Evolutionary conservation across 2,113 vertebrate genomes (phyloP).

Genomic region (Coturnix japonica): DNA sequence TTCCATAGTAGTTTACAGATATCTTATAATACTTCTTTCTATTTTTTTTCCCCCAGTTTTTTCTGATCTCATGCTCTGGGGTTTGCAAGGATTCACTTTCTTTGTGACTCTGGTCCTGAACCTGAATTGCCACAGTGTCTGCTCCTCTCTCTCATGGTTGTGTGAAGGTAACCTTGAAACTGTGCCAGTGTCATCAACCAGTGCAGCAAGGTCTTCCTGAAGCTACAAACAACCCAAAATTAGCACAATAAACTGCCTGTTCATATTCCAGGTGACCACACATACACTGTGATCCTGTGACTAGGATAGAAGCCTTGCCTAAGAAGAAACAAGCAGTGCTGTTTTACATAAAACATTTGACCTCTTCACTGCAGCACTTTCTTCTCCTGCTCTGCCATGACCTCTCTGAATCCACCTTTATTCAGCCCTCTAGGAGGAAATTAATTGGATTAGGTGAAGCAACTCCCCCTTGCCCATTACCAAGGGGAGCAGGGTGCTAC

Average conservation of each 20-base stretch:
- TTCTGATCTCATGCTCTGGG: neutral
- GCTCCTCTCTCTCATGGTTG: neutral
- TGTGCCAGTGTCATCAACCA: accelerated
- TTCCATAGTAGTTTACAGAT: neutral
- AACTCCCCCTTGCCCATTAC: neutral
- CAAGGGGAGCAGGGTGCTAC: neutral
- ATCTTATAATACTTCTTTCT: neutral
- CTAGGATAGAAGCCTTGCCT: neutral
- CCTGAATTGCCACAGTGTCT: neutral
- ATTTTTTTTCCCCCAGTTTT: neutral
- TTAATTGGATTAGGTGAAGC: neutral
- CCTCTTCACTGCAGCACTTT: neutral
- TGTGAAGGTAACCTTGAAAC: neutral
- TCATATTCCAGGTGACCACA: neutral
- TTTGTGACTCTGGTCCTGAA: neutral
- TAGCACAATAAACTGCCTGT: neutral
- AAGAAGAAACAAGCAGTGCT: neutral
- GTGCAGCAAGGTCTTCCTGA: neutral
- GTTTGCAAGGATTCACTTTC: neutral
- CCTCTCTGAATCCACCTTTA: neutral
- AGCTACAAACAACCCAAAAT: neutral
- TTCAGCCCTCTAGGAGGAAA: neutral
- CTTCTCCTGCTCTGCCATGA: neutral
- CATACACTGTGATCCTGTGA: neutral
- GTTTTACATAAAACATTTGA: neutral